These are phyloP conservation scores for Carduelis carduelis DNA, from an alignment of 2,797 vertebrate genomes.

Conservation along the genomic window DNA sequence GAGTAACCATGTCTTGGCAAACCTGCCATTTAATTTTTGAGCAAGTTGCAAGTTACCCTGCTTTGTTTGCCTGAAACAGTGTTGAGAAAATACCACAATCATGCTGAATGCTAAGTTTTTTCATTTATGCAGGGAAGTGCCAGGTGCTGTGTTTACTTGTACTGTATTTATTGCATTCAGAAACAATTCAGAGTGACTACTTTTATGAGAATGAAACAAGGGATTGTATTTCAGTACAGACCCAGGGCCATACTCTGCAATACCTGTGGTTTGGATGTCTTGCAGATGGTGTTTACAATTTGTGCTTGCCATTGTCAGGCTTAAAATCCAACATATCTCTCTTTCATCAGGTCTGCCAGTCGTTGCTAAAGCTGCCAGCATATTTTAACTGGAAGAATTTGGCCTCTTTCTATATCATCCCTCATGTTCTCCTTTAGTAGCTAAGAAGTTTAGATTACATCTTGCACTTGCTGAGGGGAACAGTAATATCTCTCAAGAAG, in stretches of 20 bases:
- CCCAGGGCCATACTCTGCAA: not conserved
- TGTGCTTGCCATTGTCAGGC: not conserved
- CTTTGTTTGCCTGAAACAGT: not conserved
- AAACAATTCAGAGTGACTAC: not conserved
- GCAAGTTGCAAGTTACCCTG: not conserved
- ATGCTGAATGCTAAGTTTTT: not conserved
- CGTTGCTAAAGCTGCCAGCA: not conserved
- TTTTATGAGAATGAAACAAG: not conserved
- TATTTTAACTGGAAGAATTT: not conserved
- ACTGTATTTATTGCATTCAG: not conserved
- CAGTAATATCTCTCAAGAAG: not conserved
- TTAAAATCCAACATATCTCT: not conserved
- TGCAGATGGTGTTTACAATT: constrained; percentile 34
- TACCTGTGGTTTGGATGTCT: not conserved
- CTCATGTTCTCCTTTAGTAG: not conserved
- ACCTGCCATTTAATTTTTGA: not conserved
- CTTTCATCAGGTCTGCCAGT: not conserved
- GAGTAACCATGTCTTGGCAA: not conserved
- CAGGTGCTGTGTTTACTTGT: not conserved
- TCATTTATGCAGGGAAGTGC: not conserved
- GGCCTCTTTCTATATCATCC: not conserved
- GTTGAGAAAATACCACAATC: not conserved
- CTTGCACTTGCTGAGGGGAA: not conserved
- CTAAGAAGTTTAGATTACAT: not conserved
- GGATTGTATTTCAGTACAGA: not conserved